These are phyloP conservation scores for Sitodiplosis mosellana DNA, from an alignment of 1,140 invertebrate species.

Conservation along the genomic window DNA sequence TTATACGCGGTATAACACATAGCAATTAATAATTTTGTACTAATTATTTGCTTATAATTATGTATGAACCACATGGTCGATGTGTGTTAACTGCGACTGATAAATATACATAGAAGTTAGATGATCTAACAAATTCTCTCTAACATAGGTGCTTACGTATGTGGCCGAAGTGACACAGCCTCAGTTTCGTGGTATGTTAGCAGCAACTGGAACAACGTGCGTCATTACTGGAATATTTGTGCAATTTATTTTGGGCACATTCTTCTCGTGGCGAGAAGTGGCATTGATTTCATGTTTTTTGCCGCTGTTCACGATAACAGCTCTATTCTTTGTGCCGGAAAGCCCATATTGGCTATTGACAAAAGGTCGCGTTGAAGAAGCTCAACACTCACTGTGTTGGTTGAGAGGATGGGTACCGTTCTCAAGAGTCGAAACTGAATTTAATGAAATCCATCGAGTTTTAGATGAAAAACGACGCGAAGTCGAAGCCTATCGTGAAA, in stretches of 20 bases:
- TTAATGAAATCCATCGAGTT: slow-evolving; percentile 29
- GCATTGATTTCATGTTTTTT: slow-evolving; percentile 44
- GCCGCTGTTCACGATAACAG: slow-evolving; percentile 41
- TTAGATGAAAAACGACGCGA: slow-evolving; percentile 13
- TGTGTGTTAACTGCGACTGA: no score
- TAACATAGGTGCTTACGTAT: slow-evolving; percentile 51
- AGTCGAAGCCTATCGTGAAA: no score
- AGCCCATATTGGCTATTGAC: slow-evolving; percentile 55
- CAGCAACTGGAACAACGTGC: slow-evolving; percentile 49
- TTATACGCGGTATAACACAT: no score
- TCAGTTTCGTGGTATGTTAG: slow-evolving; percentile 48
- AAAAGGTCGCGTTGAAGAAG: slow-evolving; percentile 36
- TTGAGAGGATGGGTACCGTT: slow-evolving; percentile 43
- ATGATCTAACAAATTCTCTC: no score
- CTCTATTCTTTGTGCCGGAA: slow-evolving; percentile 52
- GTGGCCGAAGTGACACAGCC: slow-evolving; percentile 64
- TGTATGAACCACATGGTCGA: no score
- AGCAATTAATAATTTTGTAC: no score
- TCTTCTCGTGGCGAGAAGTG: slow-evolving; percentile 47
- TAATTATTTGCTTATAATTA: no score
- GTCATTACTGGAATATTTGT: slow-evolving; percentile 50
- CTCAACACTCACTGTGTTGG: slow-evolving; percentile 38
- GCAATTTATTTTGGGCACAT: slow-evolving; percentile 45
- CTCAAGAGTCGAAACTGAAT: slow-evolving; percentile 32
- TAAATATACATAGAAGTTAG: no score